Evolutionary conservation across 2,113 vertebrate genomes (phyloP).

Genomic region (Syngnathus typhle): DNA sequence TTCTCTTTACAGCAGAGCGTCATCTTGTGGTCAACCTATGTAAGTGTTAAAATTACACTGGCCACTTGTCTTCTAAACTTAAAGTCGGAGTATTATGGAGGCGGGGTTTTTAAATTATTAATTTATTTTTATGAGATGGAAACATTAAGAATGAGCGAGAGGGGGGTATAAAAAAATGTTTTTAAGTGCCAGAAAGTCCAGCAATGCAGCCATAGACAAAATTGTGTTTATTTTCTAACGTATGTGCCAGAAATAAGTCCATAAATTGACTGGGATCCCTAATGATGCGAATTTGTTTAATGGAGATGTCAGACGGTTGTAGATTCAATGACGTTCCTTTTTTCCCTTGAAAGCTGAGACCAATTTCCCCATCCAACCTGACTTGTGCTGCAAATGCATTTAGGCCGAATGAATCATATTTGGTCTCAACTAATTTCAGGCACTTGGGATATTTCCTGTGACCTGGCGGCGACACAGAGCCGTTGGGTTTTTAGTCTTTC

Average conservation of each 20-base stretch:
- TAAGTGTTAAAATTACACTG: background rate
- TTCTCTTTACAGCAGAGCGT: background rate
- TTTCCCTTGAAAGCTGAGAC: conserved; percentile 14
- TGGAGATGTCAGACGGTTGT: background rate
- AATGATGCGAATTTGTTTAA: background rate
- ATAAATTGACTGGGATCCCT: background rate
- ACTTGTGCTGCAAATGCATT: conserved; percentile 22
- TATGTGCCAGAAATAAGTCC: too few relatives aligned
- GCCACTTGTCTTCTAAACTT: background rate
- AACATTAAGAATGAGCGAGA: background rate
- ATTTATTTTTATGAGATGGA: background rate
- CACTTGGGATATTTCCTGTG: conserved; percentile 39
- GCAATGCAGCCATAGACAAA: too few relatives aligned
- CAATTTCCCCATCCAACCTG: background rate
- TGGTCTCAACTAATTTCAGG: conserved; percentile 23
- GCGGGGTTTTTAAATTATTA: background rate
- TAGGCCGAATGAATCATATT: conserved; percentile 24
- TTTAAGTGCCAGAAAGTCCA: too few relatives aligned
- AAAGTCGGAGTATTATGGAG: background rate
- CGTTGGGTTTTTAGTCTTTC: conserved; percentile 43
- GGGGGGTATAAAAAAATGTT: too few relatives aligned
- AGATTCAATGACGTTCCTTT: background rate
- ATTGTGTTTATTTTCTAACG: too few relatives aligned
- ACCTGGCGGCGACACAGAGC: conserved; percentile 26
- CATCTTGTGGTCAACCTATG: background rate